Base-by-base conservation (phyloP, 2,888 invertebrate species). In the Tipula confusa region DNA sequence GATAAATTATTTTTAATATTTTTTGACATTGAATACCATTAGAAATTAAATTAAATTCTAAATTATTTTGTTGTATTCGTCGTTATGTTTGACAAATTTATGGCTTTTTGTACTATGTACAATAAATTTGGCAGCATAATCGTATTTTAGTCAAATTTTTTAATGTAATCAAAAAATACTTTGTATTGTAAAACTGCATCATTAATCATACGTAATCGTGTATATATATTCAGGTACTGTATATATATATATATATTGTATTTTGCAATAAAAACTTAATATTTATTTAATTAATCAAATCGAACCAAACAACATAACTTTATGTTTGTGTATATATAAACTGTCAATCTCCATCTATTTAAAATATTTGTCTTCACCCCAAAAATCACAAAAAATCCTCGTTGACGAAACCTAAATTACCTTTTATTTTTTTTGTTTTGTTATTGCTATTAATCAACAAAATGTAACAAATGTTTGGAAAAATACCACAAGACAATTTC, bases 1-100 rank as follows among this genome's bases (percentile, higher is more conserved):
- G 64, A 64, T 64, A 64, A 64, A 64, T 64, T 64, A 64, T 64
- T 64, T 24, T 64, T 24, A 64, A 64, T 64, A 64, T 64, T 64
- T 43, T 64, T 64, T 64, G 64, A 64, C 64, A 64, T 64, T 11
- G 13, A 9, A 64, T 64, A 18, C 64, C 64, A 64, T 64, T 64
- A 43, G n/a, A 43, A 43, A n/a, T 4, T 18, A 48, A 18, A 64
- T 64, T 43, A 24, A 64, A 64, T 64, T 43, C 36, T 11, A 36
- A 36, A 36, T 43, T 43, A n/a, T 43, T 43, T 43, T 36, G 36
- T 36, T 43, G n/a, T 43, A 43, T 43, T 43, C 43, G 13, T 64
- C 64, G n/a, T n/a, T n/a, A 64, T 64, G 64, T 64, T 64, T 64
- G 64, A 64, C 64, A 64, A 64, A 64, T 64, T 64, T 64, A 64